These are phyloP conservation scores for Sialis lutaria DNA, from an alignment of 2,888 invertebrate genomes.

Conservation along the genomic window DNA sequence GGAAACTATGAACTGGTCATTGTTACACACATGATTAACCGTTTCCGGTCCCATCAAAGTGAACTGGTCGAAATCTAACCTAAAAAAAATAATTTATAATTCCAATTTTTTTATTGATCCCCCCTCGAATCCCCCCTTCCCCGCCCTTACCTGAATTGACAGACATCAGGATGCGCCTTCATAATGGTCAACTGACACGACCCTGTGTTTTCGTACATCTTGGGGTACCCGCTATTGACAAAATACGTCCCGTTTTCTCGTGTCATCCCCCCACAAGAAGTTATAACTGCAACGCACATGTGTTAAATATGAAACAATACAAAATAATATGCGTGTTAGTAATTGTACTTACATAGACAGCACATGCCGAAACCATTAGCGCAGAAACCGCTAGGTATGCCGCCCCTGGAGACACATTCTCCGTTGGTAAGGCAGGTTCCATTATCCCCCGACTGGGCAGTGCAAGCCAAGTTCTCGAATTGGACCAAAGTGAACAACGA, in stretches of 20 bases:
- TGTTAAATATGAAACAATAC: background rate
- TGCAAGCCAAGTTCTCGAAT: slow-evolving; percentile 59
- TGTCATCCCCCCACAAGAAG: slow-evolving; percentile 60
- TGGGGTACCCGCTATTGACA: slow-evolving; percentile 67
- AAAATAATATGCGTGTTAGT: background rate
- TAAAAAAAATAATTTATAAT: no score
- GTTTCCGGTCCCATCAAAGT: slow-evolving; percentile 58
- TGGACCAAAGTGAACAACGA: slow-evolving; percentile 66
- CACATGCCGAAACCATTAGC: slow-evolving; percentile 63
- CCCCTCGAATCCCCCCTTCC: no score
- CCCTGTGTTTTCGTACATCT: slow-evolving; percentile 55
- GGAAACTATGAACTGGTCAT: slow-evolving; percentile 72
- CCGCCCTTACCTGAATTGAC: slow-evolving; percentile 53
- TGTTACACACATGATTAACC: slow-evolving; percentile 60
- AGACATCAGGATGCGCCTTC: slow-evolving; percentile 61
- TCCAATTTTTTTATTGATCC: slow-evolving; percentile 2
- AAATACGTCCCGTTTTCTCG: slow-evolving; percentile 75
- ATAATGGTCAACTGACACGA: slow-evolving; percentile 72
- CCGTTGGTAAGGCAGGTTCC: slow-evolving; percentile 59
- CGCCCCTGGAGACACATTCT: slow-evolving; percentile 56
- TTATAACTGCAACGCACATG: slow-evolving; percentile 21
- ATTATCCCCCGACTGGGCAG: slow-evolving; percentile 57
- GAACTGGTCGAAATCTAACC: slow-evolving; percentile 66
- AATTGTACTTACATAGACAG: slow-evolving; percentile 54
- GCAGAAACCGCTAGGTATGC: slow-evolving; percentile 59